Base-by-base conservation (phyloP, 2,888 invertebrate genomes). In the Eilema griseolum region DNA sequence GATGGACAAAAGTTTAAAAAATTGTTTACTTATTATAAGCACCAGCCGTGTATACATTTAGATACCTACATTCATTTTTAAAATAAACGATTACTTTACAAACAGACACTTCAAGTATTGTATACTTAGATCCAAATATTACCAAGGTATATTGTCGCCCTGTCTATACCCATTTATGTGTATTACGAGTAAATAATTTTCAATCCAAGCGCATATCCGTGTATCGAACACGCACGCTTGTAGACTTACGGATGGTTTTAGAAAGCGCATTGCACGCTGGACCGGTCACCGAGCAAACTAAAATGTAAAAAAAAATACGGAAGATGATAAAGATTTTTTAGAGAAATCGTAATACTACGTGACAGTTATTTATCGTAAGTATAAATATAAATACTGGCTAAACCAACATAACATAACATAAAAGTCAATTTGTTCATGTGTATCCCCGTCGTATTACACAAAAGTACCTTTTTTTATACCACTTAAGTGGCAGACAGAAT, bases 211-310 rank as follows among this genome's bases (percentile, higher is more conserved):
- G 86, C 86, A 91, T 86, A 93, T 94, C 95, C 95, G 95, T 86
- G 88, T 91, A 83, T 81, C 82, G 82, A 88, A 86, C 94, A 93
- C 93, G 93, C 93, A 90, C 86, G 82, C 77, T 76, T 71, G 76
- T 75, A 72, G 85, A 80, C 81, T 85, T 85, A 84, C 85, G 87
- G 86, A 84, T 85, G 85, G 88, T 87, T 88, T 92, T 95, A 94
- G 95, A 95, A 95, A 95, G 95, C 93, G 91, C 89, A 86, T 84
- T 84, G 90, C 90, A 84, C 87, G 90, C 88, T 87, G 88, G 90
- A 92, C 91, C 90, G 90, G 90, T 88, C 90, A 87, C 83, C 75
- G 85, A 86, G 85, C 80, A 81, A 83, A 85, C 84, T 87, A 91
- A 92, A 91, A 85, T 76, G 80, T 77, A 86, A 87, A 88, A 92